Conservation (phyloP, 2,888 invertebrate genomes). For the Morpho helenor region DNA sequence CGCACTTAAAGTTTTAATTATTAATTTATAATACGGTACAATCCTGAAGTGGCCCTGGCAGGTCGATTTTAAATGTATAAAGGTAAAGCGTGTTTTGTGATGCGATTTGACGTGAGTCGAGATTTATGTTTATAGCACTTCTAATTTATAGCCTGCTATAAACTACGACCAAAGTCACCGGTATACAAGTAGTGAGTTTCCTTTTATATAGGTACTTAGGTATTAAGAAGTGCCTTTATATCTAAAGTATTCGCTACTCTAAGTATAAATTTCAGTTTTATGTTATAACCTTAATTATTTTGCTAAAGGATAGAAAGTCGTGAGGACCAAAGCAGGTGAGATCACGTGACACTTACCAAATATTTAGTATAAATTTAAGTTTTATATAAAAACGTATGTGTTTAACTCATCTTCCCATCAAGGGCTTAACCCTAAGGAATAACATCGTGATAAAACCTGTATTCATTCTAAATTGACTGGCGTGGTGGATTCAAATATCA, state of each 20-base stretch:
- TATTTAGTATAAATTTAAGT: no score
- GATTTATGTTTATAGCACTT: conserved; percentile 71
- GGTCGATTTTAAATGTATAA: conserved; percentile 52
- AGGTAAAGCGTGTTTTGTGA: conserved; percentile 62
- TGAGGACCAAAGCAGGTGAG: no score
- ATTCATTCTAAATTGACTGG: no score
- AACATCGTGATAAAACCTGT: no score
- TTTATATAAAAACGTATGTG: no score
- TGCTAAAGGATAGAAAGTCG: no score
- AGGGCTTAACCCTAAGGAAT: no score
- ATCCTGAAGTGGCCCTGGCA: conserved; percentile 34
- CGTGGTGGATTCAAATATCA: no score
- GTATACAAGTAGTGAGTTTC: conserved; percentile 43
- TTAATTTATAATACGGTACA: conserved; percentile 12
- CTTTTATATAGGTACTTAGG: conserved; percentile 2
- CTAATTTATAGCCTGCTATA: conserved; percentile 66
- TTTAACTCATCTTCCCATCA: no score
- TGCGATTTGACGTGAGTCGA: conserved; percentile 64
- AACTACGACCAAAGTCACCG: conserved; percentile 63
- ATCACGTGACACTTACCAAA: no score
- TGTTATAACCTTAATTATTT: no score
- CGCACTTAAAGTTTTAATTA: not conserved
- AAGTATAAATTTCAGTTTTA: no score
- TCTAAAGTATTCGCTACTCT: not conserved
- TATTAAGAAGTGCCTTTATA: conserved; percentile 5